Evolutionary conservation across 2,797 vertebrate genomes (phyloP).

Genomic region (Danio aesculapii): DNA sequence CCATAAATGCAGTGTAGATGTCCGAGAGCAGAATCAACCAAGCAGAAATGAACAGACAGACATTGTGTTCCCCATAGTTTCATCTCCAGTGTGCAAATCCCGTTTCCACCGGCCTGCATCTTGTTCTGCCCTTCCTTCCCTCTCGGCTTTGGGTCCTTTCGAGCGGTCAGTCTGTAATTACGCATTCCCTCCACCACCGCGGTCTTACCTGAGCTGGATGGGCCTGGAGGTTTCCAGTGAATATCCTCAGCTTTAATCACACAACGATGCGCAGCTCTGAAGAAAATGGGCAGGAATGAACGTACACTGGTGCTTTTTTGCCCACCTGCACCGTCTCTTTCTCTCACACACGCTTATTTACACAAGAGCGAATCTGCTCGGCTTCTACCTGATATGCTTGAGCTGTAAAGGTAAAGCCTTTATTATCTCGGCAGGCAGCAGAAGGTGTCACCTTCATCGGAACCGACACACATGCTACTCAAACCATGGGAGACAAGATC

Average conservation of each 20-base stretch:
- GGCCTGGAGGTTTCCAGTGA: conserved; percentile 10
- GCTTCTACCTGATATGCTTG: conserved; percentile 78
- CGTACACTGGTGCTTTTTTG: background rate
- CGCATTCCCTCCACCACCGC: conserved; percentile 35
- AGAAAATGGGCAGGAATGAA: conserved; percentile 1
- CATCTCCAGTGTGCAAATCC: background rate
- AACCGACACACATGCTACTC: conserved; percentile 86
- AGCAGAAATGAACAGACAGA: conserved; percentile 37
- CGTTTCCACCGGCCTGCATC: background rate
- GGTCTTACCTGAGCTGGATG: conserved; percentile 3
- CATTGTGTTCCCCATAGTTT: conserved; percentile 45
- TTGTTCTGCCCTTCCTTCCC: conserved; percentile 11
- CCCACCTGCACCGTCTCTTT: background rate
- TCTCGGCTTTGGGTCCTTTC: conserved; percentile 41
- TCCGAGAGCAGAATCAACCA: conserved; percentile 22
- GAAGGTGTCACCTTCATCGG: conserved; percentile 94
- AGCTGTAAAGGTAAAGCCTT: conserved; percentile 82
- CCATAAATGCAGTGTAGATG: conserved; percentile 16
- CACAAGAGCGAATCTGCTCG: conserved; percentile 67
- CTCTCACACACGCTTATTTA: conserved; percentile 25
- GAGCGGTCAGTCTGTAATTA: conserved; percentile 56
- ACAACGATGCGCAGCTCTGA: conserved; percentile 25
- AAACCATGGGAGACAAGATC: conserved; percentile 90
- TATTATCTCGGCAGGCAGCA: conserved; percentile 88
- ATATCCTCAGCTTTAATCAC: conserved; percentile 41